phyloP scores from a whole-genome alignment of 2,888 invertebrate genomes.

The Caradrina kadenii region DNA sequence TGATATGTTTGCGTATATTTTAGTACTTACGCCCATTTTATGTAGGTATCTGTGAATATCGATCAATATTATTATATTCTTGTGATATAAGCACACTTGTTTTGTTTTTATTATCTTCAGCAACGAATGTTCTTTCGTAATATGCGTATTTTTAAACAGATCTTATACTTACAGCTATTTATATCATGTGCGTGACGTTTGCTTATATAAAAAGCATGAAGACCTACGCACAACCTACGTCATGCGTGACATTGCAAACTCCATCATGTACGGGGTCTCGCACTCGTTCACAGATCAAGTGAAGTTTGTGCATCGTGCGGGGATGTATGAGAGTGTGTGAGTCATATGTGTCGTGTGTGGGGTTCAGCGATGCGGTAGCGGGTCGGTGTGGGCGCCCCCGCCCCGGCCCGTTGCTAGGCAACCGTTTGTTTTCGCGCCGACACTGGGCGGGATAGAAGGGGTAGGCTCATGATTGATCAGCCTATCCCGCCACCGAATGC shows the following conservation, averaged over 20 bases:
- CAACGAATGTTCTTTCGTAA: not conserved
- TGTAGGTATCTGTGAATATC: conserved; percentile 50
- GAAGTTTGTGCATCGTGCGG: conserved; percentile 58
- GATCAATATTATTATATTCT: conserved; percentile 33
- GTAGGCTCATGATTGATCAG: conserved; percentile 90
- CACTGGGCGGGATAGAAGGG: conserved; percentile 89
- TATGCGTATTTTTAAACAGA: not conserved
- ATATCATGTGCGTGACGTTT: not conserved
- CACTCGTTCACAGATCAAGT: conserved; percentile 48
- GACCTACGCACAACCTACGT: not conserved
- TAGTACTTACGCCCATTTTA: conserved; percentile 48
- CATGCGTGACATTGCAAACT: conserved; percentile 35
- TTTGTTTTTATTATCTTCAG: conserved; percentile 19
- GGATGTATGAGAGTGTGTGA: conserved; percentile 35
- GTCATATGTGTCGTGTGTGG: conserved; percentile 81
- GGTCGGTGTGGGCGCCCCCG: conserved; percentile 77
- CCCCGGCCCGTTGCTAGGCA: conserved; percentile 83
- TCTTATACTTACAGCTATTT: not conserved
- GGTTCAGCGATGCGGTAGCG: conserved; percentile 79
- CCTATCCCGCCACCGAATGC: conserved; percentile 87
- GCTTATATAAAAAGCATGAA: not conserved
- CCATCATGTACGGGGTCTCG: conserved; percentile 26
- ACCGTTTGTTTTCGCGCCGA: conserved; percentile 89
- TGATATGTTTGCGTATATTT: conserved; percentile 66
- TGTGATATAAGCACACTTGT: conserved; percentile 14